Percentiles rank a stretch among this genome's conserved stretches.
These are phyloP conservation scores for Bubalus kerabau DNA, from an alignment of 2,113 vertebrate genomes.

Conservation along the genomic window DNA sequence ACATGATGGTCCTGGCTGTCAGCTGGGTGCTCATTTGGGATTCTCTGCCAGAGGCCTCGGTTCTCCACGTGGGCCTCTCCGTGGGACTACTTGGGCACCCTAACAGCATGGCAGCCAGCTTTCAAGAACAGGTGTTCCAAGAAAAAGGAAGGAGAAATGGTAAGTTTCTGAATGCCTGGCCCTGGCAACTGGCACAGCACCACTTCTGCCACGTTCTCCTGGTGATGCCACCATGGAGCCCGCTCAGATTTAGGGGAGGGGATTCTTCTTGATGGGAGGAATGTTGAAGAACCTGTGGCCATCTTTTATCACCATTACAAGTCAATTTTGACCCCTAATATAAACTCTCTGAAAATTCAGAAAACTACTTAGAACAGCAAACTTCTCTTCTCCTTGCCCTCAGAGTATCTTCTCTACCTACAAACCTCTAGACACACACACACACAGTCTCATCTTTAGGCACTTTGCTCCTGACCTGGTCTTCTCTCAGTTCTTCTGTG, in stretches of 20 bases:
- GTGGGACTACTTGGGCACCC: not conserved
- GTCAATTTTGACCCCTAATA: not conserved
- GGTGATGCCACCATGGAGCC: not conserved
- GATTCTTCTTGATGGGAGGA: not conserved
- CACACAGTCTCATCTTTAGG: not conserved
- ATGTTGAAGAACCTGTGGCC: not conserved
- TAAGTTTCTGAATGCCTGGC: not conserved
- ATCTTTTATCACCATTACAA: not conserved
- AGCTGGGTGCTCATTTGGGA: not conserved
- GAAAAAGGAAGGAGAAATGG: not conserved
- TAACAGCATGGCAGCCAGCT: not conserved
- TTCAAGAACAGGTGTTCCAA: not conserved
- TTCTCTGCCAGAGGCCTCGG: not conserved
- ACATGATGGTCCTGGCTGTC: not conserved
- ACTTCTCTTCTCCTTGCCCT: not conserved
- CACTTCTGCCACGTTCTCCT: not conserved
- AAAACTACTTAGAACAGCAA: slow-evolving; percentile 8
- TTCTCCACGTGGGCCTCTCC: not conserved
- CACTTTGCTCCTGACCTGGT: not conserved
- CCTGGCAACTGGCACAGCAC: not conserved
- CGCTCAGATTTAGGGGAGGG: not conserved
- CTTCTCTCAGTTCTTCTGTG: not conserved
- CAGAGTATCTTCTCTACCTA: not conserved
- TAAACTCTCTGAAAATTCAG: slow-evolving; percentile 5
- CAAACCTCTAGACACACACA: not conserved